Evolutionary conservation across 2,113 vertebrate genomes (phyloP).

Genomic region (Climacteris rufus): DNA sequence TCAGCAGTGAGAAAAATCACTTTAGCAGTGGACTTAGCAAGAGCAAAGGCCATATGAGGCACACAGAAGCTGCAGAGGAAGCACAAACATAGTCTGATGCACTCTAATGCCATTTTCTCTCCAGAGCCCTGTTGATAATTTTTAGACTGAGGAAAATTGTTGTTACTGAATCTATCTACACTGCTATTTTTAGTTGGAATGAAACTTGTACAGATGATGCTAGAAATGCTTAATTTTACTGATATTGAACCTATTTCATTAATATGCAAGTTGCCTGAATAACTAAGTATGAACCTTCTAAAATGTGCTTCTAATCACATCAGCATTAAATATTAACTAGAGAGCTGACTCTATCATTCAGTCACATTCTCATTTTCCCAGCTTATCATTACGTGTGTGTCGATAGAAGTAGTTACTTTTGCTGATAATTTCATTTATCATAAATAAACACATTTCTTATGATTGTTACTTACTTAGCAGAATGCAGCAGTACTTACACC

Average conservation of each 20-base stretch:
- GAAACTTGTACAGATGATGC: not conserved
- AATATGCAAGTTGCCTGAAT: slow-evolving; percentile 40
- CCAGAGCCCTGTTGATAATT: slow-evolving; percentile 8
- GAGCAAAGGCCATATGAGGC: not conserved
- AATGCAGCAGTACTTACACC: not conserved
- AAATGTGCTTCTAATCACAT: slow-evolving; percentile 69
- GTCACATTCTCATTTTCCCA: slow-evolving; percentile 39
- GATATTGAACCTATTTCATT: slow-evolving; percentile 24
- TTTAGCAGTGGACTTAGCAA: not conserved
- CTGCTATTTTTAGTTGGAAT: not conserved
- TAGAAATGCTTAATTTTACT: slow-evolving; percentile 51
- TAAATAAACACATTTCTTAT: slow-evolving; percentile 21
- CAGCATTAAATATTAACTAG: slow-evolving; percentile 69
- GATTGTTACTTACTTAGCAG: not conserved
- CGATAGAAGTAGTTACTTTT: not conserved
- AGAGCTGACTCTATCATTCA: slow-evolving; percentile 20
- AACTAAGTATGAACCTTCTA: slow-evolving; percentile 39
- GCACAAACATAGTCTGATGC: not conserved
- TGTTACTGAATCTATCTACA: not conserved
- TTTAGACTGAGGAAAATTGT: slow-evolving; percentile 20
- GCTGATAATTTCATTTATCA: slow-evolving; percentile 39
- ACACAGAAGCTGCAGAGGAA: not conserved
- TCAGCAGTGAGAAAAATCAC: slow-evolving; percentile 7
- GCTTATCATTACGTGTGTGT: slow-evolving; percentile 29
- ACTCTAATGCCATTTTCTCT: slow-evolving; percentile 1